phyloP scores from a whole-genome alignment of 2,797 vertebrate species.

The Amphiprion clarkii region DNA sequence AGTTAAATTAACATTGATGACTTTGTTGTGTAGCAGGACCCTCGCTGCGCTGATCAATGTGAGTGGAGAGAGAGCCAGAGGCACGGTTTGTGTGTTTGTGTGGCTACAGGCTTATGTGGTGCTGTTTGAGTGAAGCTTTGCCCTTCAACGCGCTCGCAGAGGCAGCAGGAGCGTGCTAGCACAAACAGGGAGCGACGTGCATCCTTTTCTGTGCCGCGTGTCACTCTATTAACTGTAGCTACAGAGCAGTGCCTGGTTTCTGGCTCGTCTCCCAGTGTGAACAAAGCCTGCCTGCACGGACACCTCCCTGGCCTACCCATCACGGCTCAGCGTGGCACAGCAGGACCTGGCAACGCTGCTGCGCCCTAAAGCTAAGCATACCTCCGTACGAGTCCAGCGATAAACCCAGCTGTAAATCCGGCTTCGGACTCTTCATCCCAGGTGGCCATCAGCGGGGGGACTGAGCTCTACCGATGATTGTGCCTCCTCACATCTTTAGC shows the following conservation, averaged over 20 bases:
- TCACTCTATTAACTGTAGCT: constrained; percentile 46
- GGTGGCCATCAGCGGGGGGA: constrained; percentile 30
- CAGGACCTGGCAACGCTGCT: constrained; percentile 42
- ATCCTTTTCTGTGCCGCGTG: constrained; percentile 21
- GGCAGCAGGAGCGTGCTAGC: background rate
- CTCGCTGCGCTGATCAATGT: constrained; percentile 56
- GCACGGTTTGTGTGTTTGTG: constrained; percentile 5
- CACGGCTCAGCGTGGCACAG: constrained; percentile 44
- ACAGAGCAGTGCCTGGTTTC: constrained; percentile 35
- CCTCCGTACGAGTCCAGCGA: constrained; percentile 23
- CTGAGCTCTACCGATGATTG: background rate
- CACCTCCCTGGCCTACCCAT: constrained; percentile 33
- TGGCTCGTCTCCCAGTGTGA: constrained; percentile 49
- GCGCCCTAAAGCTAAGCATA: constrained; percentile 46
- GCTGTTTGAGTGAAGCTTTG: constrained; percentile 10
- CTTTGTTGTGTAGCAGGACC: constrained; percentile 18
- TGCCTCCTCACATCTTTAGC: constrained; percentile 3
- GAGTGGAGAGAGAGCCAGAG: constrained; percentile 25
- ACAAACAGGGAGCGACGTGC: constrained; percentile 17
- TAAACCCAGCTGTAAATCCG: constrained; percentile 44
- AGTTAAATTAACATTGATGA: constrained; percentile 58
- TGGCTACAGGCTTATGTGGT: background rate
- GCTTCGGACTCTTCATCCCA: constrained; percentile 31
- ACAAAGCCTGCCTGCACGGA: constrained; percentile 48
- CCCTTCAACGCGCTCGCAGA: background rate